Evolutionary conservation across 2,113 vertebrate species (phyloP).

Genomic region (Stercorarius parasiticus): DNA sequence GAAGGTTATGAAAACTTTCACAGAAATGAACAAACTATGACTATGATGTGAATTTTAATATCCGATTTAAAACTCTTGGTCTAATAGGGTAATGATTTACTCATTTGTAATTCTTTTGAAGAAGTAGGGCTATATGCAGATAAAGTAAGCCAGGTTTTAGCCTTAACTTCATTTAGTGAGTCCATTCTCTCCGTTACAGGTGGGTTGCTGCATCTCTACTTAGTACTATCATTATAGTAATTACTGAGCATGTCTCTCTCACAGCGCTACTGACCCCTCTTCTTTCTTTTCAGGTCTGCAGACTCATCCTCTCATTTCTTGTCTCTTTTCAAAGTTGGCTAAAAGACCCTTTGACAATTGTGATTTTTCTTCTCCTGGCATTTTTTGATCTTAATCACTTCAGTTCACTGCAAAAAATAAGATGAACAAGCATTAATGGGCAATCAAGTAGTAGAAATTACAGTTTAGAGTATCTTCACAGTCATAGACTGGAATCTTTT

Average conservation of each 20-base stretch:
- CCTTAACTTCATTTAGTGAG: neutral
- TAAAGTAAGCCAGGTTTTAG: neutral
- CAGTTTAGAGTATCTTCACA: neutral
- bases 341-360: neutral
- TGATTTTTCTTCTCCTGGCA: neutral
- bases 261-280: neutral
- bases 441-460: neutral
- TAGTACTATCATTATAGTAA: neutral
- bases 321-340: neutral
- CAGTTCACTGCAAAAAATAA: neutral
- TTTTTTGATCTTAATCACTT: neutral
- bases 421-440: neutral
- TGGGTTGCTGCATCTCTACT: neutral
- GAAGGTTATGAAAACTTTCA: neutral
- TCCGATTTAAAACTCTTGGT: neutral
- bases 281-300: neutral
- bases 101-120: neutral
- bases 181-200: neutral
- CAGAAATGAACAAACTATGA: neutral
- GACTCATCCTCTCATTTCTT: neutral
- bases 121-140: neutral
- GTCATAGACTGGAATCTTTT: neutral
- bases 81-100: neutral
- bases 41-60: neutral
- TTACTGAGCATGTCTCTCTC: neutral